Conservation (phyloP, 2,888 invertebrate genomes). For the Lamellibrachia columna region DNA sequence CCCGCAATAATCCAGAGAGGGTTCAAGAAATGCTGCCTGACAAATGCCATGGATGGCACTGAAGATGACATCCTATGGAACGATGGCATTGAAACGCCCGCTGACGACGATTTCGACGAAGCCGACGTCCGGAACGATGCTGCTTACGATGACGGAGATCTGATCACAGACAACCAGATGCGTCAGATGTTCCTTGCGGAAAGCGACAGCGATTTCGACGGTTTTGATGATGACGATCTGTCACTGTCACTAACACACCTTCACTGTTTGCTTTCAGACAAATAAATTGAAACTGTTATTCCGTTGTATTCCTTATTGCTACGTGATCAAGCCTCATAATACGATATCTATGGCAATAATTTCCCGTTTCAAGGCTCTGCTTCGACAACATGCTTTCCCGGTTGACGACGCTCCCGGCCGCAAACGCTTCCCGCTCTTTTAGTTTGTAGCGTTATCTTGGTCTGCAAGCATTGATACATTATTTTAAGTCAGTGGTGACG, state of each 20-base stretch:
- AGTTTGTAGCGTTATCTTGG: too few relatives aligned
- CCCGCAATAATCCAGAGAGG: background rate
- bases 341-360: too few relatives aligned
- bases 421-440: too few relatives aligned
- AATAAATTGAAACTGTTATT: too few relatives aligned
- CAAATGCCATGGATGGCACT: slow-evolving; percentile 24
- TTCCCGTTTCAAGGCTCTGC: too few relatives aligned
- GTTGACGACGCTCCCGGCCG: too few relatives aligned
- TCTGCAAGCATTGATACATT: too few relatives aligned
- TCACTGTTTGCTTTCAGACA: too few relatives aligned
- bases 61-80: slow-evolving; percentile 24
- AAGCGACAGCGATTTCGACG: slow-evolving; percentile 8
- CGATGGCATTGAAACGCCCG: background rate
- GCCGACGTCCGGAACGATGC: background rate
- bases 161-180: background rate
- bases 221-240: background rate
- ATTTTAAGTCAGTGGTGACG: too few relatives aligned
- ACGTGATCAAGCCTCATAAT: too few relatives aligned
- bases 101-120: background rate
- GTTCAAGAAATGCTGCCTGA: slow-evolving; percentile 25
- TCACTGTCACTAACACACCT: background rate
- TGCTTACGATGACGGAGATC: background rate
- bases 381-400: too few relatives aligned
- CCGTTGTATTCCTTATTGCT: too few relatives aligned
- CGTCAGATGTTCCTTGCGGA: background rate